phyloP scores from a whole-genome alignment of 2,888 invertebrate genomes.

The Cybosia mesomella region DNA sequence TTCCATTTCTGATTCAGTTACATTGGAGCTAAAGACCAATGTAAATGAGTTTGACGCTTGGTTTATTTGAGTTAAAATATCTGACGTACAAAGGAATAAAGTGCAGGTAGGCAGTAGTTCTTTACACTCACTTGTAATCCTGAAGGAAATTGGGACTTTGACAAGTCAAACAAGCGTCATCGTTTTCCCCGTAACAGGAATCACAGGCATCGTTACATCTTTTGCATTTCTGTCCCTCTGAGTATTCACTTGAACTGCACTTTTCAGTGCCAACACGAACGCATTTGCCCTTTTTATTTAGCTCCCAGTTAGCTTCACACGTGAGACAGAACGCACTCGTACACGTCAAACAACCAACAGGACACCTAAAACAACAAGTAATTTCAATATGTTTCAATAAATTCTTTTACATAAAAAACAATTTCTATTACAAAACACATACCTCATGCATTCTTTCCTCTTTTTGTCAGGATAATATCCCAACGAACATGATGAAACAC shows the following conservation, averaged over 20 bases:
- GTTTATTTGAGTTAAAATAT: neutral
- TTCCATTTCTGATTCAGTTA: slow-evolving; percentile 4
- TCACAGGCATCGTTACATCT: slow-evolving; percentile 93
- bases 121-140: slow-evolving; percentile 76
- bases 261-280: slow-evolving; percentile 90
- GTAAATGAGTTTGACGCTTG: neutral
- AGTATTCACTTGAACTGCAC: slow-evolving; percentile 89
- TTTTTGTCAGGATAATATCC: slow-evolving; percentile 93
- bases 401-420: slow-evolving; percentile 24
- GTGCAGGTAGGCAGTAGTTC: neutral
- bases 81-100: neutral
- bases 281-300: slow-evolving; percentile 92
- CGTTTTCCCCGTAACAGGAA: slow-evolving; percentile 93
- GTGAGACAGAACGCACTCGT: slow-evolving; percentile 90
- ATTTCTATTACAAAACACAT: slow-evolving; percentile 50
- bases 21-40: neutral
- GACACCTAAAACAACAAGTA: slow-evolving; percentile 83
- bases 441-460: slow-evolving; percentile 92
- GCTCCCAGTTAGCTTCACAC: slow-evolving; percentile 91
- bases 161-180: slow-evolving; percentile 91
- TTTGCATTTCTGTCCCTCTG: slow-evolving; percentile 89
- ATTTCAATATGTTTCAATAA: slow-evolving; percentile 24
- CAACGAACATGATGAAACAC: slow-evolving; percentile 90
- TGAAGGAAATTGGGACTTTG: slow-evolving; percentile 91
- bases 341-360: slow-evolving; percentile 92